These are phyloP conservation scores for Zapus hudsonius DNA, from an alignment of 2,113 vertebrate species.

Conservation along the genomic window DNA sequence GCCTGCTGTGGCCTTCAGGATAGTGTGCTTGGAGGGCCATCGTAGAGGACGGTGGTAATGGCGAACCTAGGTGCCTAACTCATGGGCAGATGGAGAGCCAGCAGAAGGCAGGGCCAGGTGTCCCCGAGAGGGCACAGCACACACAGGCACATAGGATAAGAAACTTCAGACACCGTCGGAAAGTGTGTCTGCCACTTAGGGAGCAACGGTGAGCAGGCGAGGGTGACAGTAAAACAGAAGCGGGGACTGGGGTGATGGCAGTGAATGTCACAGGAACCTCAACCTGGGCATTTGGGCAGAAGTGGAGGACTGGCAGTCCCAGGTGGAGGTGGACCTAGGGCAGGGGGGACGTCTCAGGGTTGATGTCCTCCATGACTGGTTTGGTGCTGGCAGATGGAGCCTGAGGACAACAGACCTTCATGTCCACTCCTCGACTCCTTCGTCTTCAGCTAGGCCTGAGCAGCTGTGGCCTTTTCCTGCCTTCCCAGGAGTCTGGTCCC, in stretches of 20 bases:
- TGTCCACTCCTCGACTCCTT: not conserved
- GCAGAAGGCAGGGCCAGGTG: not conserved
- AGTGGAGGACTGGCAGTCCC: not conserved
- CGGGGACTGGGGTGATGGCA: rapidly evolving
- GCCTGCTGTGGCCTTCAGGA: not conserved
- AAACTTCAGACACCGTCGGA: not conserved
- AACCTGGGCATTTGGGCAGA: not conserved
- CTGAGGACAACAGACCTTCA: not conserved
- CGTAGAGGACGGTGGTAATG: not conserved
- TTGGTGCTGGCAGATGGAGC: not conserved
- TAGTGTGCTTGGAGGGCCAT: not conserved
- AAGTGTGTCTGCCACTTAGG: rapidly evolving
- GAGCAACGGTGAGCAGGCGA: not conserved
- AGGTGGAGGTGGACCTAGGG: not conserved
- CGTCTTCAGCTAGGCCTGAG: not conserved
- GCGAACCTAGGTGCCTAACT: not conserved
- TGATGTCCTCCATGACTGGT: not conserved
- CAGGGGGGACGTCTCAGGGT: not conserved
- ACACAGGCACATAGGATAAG: not conserved
- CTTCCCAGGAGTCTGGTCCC: not conserved
- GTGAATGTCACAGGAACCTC: rapidly evolving
- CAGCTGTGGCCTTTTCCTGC: not conserved
- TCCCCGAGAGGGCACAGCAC: not conserved
- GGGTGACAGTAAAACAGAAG: not conserved
- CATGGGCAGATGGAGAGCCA: not conserved